These are phyloP conservation scores for Pocillopora meandrina DNA, from an alignment of 92 coral and sea anemone genomes.

Conservation along the genomic window DNA sequence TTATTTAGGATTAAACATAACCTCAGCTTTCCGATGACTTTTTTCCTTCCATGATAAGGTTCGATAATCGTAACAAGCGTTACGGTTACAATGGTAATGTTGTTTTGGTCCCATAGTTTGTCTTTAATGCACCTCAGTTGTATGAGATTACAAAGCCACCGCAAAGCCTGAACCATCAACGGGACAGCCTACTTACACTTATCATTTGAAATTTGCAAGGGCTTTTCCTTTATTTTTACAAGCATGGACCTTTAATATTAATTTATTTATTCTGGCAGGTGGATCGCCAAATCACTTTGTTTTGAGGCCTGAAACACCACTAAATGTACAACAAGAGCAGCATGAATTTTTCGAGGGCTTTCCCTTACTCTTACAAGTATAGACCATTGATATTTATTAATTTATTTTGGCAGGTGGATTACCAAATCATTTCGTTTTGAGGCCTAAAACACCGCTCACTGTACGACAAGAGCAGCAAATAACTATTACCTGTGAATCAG, in stretches of 20 bases:
- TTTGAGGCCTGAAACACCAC: neutral
- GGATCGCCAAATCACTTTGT: conserved; percentile 1
- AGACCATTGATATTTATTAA: neutral
- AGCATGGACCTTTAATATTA: neutral
- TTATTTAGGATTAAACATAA: too few species aligned
- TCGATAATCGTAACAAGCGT: too few species aligned
- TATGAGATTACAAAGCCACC: too few species aligned
- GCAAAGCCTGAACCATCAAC: too few species aligned
- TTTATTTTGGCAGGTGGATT: neutral
- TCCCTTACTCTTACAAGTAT: too few species aligned
- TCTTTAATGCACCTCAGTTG: too few species aligned
- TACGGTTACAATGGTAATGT: too few species aligned
- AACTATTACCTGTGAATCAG: conserved; percentile 32
- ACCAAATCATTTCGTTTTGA: conserved; percentile 8
- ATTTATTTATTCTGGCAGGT: neutral
- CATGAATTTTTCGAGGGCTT: neutral
- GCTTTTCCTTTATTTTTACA: too few species aligned
- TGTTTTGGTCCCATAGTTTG: too few species aligned
- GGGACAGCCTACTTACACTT: too few species aligned
- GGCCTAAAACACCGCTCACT: neutral
- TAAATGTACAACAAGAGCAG: conserved; percentile 29
- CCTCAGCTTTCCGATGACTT: too few species aligned
- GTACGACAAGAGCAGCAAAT: conserved; percentile 32
- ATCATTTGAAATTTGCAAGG: neutral
- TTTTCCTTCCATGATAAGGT: too few species aligned